These are phyloP conservation scores for Formica exsecta DNA, from an alignment of 1,140 invertebrate genomes.

Conservation along the genomic window DNA sequence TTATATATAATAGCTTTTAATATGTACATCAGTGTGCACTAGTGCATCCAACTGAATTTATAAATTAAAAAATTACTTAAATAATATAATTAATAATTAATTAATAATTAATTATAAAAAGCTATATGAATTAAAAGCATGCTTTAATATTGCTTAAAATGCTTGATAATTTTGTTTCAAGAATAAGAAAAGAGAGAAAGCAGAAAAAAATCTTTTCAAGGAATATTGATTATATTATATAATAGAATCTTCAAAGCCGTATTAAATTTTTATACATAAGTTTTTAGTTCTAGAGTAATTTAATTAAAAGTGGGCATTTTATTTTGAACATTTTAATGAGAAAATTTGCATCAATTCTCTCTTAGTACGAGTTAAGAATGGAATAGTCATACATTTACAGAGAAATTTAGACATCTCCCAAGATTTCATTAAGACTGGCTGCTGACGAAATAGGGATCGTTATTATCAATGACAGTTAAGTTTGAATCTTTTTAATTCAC, in stretches of 20 bases:
- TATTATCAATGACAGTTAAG: background rate
- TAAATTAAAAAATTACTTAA: no score
- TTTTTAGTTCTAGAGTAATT: background rate
- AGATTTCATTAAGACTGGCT: background rate
- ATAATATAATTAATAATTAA: no score
- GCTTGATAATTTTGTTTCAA: no score
- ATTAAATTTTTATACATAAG: background rate
- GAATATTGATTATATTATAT: background rate
- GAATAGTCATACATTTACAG: background rate
- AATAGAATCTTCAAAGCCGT: background rate
- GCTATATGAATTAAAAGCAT: no score
- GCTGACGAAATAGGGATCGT: background rate
- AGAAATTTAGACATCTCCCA: background rate
- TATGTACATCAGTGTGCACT: no score
- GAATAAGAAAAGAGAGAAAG: no score
- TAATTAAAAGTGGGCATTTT: background rate
- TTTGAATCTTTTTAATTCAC: background rate
- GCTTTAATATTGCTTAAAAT: no score
- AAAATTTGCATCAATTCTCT: background rate
- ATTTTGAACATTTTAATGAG: background rate
- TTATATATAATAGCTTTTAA: no score
- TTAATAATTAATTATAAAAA: no score
- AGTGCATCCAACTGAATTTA: no score
- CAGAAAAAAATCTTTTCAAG: background rate
- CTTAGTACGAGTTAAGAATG: background rate